These are phyloP conservation scores for Catharus ustulatus DNA, from an alignment of 2,797 vertebrate genomes.

Conservation along the genomic window DNA sequence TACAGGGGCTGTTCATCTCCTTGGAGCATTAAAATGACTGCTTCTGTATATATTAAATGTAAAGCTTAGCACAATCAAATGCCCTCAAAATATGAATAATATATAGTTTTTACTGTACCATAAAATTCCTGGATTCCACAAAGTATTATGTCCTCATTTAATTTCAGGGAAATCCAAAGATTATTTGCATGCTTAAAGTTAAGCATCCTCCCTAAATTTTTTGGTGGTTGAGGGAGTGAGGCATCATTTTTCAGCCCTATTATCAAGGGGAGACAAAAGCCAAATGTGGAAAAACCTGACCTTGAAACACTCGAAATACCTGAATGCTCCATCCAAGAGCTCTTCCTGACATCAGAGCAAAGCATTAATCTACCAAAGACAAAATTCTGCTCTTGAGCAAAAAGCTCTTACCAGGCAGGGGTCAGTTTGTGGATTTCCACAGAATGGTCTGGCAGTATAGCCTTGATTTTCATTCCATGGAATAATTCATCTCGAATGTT, in stretches of 20 bases:
- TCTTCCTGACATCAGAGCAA: background rate
- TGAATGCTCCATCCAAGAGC: fast-evolving
- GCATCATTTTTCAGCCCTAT: background rate
- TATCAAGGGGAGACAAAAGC: background rate
- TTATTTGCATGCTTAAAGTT: background rate
- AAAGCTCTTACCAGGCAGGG: background rate
- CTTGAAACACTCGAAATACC: background rate
- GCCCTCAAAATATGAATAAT: background rate
- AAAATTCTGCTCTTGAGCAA: background rate
- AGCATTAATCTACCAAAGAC: background rate
- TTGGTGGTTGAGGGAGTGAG: background rate
- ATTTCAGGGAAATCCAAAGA: background rate
- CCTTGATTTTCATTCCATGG: background rate
- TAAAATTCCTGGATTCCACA: background rate
- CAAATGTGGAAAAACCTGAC: background rate
- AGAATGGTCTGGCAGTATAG: background rate
- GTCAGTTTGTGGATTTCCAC: background rate
- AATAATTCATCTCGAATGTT: background rate
- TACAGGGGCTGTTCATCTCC: background rate
- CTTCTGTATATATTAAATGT: background rate
- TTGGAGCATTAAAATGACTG: background rate
- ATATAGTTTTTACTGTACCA: background rate
- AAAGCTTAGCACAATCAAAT: background rate
- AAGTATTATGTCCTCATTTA: background rate
- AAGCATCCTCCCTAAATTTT: background rate